Conservation (phyloP, 2,113 vertebrate genomes). For the Hydrolagus affinis region DNA sequence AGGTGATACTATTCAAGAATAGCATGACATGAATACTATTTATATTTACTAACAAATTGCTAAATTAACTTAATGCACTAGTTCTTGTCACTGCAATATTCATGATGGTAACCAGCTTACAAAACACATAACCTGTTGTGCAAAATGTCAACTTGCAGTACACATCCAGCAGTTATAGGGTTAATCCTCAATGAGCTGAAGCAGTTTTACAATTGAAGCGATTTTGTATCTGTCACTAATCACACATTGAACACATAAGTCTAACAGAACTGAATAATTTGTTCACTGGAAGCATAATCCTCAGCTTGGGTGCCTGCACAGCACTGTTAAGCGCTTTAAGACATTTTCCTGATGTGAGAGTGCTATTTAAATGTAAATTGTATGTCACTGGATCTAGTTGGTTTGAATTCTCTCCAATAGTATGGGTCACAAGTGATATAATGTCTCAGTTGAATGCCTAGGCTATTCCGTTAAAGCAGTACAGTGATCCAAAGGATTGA, state of each 20-base stretch:
- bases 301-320: too few species aligned
- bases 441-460: too few species aligned
- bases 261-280: background rate
- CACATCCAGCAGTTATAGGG: background rate
- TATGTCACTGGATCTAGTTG: too few species aligned
- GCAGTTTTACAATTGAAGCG: background rate
- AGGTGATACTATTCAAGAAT: background rate
- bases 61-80: slow-evolving; percentile 9
- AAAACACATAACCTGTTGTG: too few species aligned
- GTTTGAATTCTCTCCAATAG: background rate
- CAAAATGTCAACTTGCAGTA: background rate
- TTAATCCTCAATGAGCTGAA: background rate
- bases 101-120: background rate
- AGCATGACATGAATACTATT: background rate
- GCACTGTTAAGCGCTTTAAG: too few species aligned
- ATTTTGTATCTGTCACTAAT: background rate
- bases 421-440: background rate
- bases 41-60: background rate
- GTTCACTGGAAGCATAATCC: background rate
- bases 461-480: too few species aligned
- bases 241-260: background rate
- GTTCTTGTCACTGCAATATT: background rate
- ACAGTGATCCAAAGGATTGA: too few species aligned
- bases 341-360: too few species aligned
- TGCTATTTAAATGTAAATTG: too few species aligned